A percentile compares a stretch with the other conserved stretches of the same genome.
Conservation (phyloP, 2,888 invertebrate genomes). For the Chrysolina haemoptera region DNA sequence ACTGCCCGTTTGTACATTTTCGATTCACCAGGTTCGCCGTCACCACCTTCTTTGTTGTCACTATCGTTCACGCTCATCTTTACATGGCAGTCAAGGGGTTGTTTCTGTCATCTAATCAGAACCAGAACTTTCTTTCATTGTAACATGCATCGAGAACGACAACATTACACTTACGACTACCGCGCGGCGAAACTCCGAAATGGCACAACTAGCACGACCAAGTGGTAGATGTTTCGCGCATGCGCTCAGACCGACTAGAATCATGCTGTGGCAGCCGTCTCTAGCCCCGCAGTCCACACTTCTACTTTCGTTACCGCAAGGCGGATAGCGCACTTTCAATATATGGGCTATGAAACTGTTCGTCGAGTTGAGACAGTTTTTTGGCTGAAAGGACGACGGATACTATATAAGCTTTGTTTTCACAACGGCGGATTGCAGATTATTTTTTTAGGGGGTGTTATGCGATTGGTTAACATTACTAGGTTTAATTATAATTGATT, state of each 20-base stretch:
- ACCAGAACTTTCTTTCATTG: conserved; percentile 31
- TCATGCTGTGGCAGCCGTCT: conserved; percentile 49
- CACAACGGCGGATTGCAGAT: no score
- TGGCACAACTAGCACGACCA: conserved; percentile 46
- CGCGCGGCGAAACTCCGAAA: conserved; percentile 54
- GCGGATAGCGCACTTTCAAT: conserved; percentile 33
- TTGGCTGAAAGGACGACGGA: no score
- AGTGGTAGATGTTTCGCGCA: conserved; percentile 40
- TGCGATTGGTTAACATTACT: no score
- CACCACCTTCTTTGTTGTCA: conserved; percentile 56
- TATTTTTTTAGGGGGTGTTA: no score
- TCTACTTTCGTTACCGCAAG: conserved; percentile 37
- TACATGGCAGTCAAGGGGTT: conserved; percentile 51
- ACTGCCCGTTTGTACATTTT: conserved; percentile 67
- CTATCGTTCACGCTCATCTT: conserved; percentile 64
- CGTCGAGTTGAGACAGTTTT: not conserved
- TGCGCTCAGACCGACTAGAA: conserved; percentile 47
- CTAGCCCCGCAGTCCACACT: conserved; percentile 42
- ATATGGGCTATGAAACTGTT: conserved; percentile 3
- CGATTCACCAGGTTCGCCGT: conserved; percentile 47
- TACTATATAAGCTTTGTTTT: no score
- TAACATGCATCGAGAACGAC: conserved; percentile 38
- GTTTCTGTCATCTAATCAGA: conserved; percentile 19
- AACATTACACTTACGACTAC: conserved; percentile 50
- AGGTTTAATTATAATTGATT: no score